Evolutionary conservation across 2,113 vertebrate genomes (phyloP).

Genomic region (Phalacrocorax carbo): DNA sequence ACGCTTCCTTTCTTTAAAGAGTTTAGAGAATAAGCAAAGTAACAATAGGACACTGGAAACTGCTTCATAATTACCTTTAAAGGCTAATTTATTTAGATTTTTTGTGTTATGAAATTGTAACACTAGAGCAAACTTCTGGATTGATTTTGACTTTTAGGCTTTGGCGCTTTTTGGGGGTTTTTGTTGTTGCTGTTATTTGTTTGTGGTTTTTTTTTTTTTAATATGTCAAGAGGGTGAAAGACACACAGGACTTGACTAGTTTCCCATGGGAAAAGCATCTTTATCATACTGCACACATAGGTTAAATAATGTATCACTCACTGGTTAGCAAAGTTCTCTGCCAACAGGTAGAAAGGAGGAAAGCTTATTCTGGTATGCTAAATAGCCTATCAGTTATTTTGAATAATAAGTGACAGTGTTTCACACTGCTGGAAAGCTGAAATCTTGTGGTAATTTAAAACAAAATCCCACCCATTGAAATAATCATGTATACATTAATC

Average conservation of each 20-base stretch:
- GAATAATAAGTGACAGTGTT: neutral
- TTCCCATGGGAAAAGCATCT: neutral
- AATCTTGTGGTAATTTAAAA: neutral
- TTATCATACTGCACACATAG: neutral
- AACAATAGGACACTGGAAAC: neutral
- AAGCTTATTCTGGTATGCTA: neutral
- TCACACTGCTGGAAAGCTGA: neutral
- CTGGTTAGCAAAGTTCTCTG: neutral
- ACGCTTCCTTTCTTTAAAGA: neutral
- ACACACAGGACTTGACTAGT: neutral
- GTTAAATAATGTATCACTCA: neutral
- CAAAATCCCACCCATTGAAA: neutral
- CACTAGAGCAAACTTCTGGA: neutral
- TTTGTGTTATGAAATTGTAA: neutral
- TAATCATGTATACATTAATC: neutral
- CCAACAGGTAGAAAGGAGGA: neutral
- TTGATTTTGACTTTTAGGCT: neutral
- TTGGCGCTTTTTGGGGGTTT: too few relatives aligned
- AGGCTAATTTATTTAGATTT: neutral
- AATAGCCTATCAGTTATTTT: neutral
- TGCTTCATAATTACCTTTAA: neutral
- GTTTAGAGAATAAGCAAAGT: slow-evolving; percentile 6
- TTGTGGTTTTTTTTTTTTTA: neutral
- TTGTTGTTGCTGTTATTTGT: neutral
- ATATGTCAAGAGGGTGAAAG: neutral